These are phyloP conservation scores for Loriculus beryllinus DNA, from an alignment of 2,797 vertebrate genomes.

Conservation along the genomic window DNA sequence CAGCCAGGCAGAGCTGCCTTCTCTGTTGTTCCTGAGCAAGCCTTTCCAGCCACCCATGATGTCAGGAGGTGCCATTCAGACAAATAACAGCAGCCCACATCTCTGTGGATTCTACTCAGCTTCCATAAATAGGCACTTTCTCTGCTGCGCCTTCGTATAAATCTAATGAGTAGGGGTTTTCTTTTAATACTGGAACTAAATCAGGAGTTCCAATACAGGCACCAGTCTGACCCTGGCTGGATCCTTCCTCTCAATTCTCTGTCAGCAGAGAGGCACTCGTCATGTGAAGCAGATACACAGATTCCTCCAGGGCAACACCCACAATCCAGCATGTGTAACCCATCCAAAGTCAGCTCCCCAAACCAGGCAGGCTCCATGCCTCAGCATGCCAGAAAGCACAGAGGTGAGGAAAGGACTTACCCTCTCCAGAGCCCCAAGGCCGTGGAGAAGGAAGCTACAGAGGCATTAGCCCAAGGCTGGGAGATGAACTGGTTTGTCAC, in stretches of 20 bases:
- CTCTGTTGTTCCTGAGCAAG: not conserved
- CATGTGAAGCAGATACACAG: not conserved
- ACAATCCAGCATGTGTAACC: not conserved
- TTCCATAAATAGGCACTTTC: constrained; percentile 36
- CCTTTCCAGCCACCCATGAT: constrained; percentile 15
- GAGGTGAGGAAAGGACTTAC: not conserved
- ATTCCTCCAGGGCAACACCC: not conserved
- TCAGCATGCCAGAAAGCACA: not conserved
- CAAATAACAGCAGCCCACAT: constrained; percentile 10
- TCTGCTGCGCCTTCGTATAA: constrained; percentile 36
- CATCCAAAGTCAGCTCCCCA: not conserved
- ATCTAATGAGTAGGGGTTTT: not conserved
- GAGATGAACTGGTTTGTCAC: not conserved
- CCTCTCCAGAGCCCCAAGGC: not conserved
- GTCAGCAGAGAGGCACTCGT: not conserved
- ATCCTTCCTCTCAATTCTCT: not conserved
- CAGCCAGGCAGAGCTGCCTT: not conserved
- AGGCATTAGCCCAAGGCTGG: not conserved
- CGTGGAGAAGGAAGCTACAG: not conserved
- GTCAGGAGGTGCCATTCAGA: constrained; percentile 9
- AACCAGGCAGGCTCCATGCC: not conserved
- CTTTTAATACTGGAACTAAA: not conserved
- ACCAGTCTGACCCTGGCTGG: not conserved
- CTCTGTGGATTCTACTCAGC: not conserved
- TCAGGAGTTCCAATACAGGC: not conserved